Evolutionary conservation across 2,797 vertebrate species (phyloP).

Genomic region (Rallus crepitans): DNA sequence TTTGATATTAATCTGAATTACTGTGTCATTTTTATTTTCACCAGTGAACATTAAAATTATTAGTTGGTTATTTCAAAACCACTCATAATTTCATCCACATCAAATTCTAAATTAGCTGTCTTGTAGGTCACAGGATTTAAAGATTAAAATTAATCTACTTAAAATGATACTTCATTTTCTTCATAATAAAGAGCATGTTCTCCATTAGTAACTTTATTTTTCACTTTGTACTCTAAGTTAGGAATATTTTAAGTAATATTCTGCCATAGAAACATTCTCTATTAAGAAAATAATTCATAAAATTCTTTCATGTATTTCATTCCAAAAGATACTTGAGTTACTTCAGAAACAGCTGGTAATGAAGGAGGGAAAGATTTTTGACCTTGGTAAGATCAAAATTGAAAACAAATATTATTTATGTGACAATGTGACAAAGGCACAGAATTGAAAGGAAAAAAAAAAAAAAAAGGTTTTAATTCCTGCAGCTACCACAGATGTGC

Average conservation of each 20-base stretch:
- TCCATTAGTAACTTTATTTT: not conserved
- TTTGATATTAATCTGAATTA: not conserved
- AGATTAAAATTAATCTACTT: not conserved
- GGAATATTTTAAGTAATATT: not conserved
- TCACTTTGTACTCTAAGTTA: not conserved
- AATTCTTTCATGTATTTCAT: not conserved
- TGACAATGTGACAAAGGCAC: not conserved
- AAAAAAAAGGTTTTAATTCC: not conserved
- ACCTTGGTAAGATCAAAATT: conserved; percentile 32
- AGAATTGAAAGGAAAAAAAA: not conserved
- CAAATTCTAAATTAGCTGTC: not conserved
- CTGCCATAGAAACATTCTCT: not conserved
- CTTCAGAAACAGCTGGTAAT: not conserved
- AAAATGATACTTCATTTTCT: not conserved
- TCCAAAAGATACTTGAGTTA: not conserved
- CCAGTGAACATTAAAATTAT: not conserved
- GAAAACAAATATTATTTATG: conserved; percentile 5
- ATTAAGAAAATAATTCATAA: not conserved
- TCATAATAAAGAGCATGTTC: not conserved
- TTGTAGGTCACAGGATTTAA: conserved; percentile 6
- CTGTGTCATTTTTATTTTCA: not conserved
- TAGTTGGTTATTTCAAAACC: not conserved
- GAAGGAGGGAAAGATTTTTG: not conserved
- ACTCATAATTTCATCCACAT: not conserved
- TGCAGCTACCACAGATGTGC: not conserved